A percentile compares a stretch with the other conserved stretches of the same genome.
Evolutionary conservation across 1,140 invertebrate species (phyloP).

Genomic region (Eumaeus atala): DNA sequence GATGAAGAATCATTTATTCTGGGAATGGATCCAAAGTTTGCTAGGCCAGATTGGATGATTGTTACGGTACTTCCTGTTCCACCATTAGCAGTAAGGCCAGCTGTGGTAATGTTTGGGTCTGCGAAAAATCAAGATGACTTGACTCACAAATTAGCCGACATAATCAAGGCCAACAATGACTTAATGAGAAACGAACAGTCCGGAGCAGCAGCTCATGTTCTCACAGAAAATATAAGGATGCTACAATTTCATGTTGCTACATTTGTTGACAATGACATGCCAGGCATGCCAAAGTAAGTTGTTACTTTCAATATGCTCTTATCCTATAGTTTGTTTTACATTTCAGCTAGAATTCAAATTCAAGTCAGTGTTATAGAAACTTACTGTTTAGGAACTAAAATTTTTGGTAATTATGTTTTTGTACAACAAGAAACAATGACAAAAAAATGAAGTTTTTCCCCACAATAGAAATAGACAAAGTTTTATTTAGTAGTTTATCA

Average conservation of each 20-base stretch:
- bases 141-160: conserved; percentile 98
- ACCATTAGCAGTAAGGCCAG: conserved; percentile 93
- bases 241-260: conserved; percentile 99
- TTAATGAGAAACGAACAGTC: conserved; percentile 94
- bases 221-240: conserved; percentile 97
- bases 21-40: conserved; percentile 96
- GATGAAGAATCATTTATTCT: conserved; percentile 98
- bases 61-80: conserved; percentile 97
- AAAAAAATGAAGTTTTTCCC: too few species aligned
- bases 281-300: conserved; percentile 90
- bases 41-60: conserved; percentile 99
- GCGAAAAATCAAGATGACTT: conserved; percentile 99
- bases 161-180: conserved; percentile 99
- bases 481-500: too few species aligned
- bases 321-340: too few species aligned
- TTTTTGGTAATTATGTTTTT: too few species aligned
- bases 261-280: conserved; percentile 98
- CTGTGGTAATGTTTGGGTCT: conserved; percentile 99
- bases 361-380: too few species aligned
- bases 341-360: too few species aligned
- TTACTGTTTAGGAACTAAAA: too few species aligned
- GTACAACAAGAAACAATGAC: too few species aligned
- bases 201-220: conserved; percentile 97
- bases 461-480: too few species aligned
- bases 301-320: not conserved